Conservation (phyloP, 2,888 invertebrate species). For the Harpalus rufipes region DNA sequence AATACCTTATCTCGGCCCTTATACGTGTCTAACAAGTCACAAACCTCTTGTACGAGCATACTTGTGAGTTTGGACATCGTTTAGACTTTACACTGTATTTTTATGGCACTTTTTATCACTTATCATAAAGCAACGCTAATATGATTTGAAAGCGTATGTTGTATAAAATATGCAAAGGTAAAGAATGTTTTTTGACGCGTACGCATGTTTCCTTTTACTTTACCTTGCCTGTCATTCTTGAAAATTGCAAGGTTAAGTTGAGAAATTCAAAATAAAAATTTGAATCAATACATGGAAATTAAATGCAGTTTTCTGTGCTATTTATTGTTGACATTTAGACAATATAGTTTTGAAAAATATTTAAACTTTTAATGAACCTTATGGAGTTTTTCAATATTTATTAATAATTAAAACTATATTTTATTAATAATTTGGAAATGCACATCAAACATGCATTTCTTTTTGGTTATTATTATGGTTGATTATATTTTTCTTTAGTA, state of each 20-base stretch:
- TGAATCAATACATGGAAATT: no score
- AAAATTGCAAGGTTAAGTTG: constrained; percentile 26
- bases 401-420: no score
- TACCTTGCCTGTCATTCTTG: constrained; percentile 56
- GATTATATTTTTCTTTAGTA: no score
- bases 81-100: constrained; percentile 42
- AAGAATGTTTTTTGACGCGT: constrained; percentile 46
- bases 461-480: no score
- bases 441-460: not conserved
- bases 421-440: no score
- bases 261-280: constrained; percentile 5
- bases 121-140: constrained; percentile 8
- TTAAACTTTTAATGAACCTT: no score
- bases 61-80: constrained; percentile 68
- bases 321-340: no score
- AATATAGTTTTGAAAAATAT: no score
- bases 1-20: constrained; percentile 91
- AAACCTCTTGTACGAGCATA: constrained; percentile 77
- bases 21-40: constrained; percentile 87
- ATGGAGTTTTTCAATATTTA: no score
- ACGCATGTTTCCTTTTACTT: constrained; percentile 57
- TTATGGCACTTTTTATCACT: constrained; percentile 52
- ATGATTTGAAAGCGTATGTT: constrained; percentile 45
- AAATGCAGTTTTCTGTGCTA: no score
- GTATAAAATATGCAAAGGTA: constrained; percentile 52